Evolutionary conservation across 2,888 invertebrate genomes (phyloP).

Genomic region (Platynereis dumerilii): DNA sequence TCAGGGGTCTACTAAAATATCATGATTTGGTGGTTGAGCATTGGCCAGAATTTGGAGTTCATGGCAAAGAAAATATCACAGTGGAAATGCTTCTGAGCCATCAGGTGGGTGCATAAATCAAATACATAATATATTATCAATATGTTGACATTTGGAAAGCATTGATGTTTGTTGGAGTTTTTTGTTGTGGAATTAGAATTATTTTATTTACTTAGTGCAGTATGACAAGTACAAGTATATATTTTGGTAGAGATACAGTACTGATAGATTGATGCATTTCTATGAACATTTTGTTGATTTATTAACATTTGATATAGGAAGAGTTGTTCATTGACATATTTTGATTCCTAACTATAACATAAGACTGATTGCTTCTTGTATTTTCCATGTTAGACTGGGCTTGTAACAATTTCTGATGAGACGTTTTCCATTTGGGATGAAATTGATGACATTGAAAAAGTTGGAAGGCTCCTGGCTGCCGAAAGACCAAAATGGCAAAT

Average conservation of each 20-base stretch:
- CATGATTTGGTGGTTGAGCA: not conserved
- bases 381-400: not conserved
- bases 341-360: not conserved
- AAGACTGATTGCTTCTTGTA: not conserved
- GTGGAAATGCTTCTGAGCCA: slow-evolving; percentile 5
- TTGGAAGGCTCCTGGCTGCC: not conserved
- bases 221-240: slow-evolving; percentile 4
- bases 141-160: not conserved
- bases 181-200: too few relatives aligned
- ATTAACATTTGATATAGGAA: not conserved
- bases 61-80: slow-evolving; percentile 3
- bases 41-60: slow-evolving; percentile 1
- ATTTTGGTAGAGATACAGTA: not conserved
- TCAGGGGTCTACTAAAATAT: not conserved
- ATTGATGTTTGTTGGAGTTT: too few relatives aligned
- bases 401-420: not conserved
- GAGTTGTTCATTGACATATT: not conserved
- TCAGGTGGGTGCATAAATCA: not conserved
- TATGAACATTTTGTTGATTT: not conserved
- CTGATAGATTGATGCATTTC: not conserved
- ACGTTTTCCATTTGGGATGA: not conserved
- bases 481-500: slow-evolving; percentile 4
- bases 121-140: not conserved
- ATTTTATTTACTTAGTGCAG: too few relatives aligned
- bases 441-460: not conserved